These are phyloP conservation scores for Neoascia interrupta DNA, from an alignment of 2,888 invertebrate genomes.

Conservation along the genomic window DNA sequence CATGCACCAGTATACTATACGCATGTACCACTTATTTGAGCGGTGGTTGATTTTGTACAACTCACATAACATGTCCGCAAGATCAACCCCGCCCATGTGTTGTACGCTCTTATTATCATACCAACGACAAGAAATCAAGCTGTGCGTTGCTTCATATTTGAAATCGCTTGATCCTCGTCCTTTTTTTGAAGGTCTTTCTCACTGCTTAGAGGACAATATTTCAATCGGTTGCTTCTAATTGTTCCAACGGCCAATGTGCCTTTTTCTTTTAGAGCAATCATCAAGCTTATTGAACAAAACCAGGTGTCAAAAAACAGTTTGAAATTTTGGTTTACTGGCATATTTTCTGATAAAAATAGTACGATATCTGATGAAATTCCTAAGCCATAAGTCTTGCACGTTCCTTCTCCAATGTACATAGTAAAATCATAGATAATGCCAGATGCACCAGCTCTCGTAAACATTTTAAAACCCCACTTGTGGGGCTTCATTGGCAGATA, in stretches of 20 bases:
- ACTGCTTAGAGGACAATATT: conserved; percentile 4
- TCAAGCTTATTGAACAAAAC: conserved; percentile 19
- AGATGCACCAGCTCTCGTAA: neutral
- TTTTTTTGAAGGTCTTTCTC: conserved; percentile 23
- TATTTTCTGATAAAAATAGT: conserved; percentile 6
- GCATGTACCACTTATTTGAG: conserved; percentile 66
- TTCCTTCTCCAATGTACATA: conserved; percentile 22
- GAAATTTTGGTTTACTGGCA: conserved; percentile 12
- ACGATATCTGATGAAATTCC: conserved; percentile 41
- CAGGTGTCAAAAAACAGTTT: conserved; percentile 24
- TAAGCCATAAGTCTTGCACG: conserved; percentile 43
- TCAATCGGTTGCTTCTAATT: conserved; percentile 31
- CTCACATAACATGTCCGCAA: conserved; percentile 59
- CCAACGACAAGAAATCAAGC: conserved; percentile 9
- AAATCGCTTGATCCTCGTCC: conserved; percentile 21
- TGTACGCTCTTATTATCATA: conserved; percentile 22
- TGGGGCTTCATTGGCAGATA: neutral
- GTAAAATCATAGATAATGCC: neutral
- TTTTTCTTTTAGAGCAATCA: conserved; percentile 21
- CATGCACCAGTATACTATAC: conserved; percentile 60
- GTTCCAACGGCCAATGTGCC: conserved; percentile 50
- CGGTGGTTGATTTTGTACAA: conserved; percentile 54
- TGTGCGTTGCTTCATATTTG: conserved; percentile 17
- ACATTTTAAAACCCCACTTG: neutral
- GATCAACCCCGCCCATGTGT: conserved; percentile 59